Conservation (phyloP, 2,113 vertebrate genomes). For the Ptyas mucosa region DNA sequence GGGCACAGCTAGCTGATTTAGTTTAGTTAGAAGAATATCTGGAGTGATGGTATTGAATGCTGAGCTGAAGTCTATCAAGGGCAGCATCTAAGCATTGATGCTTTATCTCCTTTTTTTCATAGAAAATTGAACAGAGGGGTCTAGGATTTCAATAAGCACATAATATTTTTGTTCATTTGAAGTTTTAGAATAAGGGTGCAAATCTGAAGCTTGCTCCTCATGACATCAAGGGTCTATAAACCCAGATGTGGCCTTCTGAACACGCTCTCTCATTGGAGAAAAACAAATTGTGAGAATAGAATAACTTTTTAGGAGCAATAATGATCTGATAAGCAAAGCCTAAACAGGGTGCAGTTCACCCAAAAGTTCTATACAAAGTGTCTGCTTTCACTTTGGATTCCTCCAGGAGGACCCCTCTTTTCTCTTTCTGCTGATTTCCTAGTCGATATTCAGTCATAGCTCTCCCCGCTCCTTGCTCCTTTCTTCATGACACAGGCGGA, state of each 20-base stretch:
- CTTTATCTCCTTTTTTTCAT: not conserved
- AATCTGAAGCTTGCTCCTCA: not conserved
- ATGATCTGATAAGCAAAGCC: conserved; percentile 64
- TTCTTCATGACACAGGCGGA: conserved; percentile 62
- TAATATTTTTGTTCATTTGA: not conserved
- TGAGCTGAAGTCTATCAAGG: too few relatives aligned
- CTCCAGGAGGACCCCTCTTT: conserved; percentile 21
- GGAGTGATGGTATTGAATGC: too few relatives aligned
- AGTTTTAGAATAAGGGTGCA: not conserved
- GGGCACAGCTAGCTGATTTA: too few relatives aligned
- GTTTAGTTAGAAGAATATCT: too few relatives aligned
- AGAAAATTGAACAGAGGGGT: too few relatives aligned
- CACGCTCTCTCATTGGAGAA: not conserved
- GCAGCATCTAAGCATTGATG: not conserved
- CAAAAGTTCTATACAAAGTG: conserved; percentile 58
- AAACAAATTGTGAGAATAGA: conserved; percentile 37
- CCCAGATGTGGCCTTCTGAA: not conserved
- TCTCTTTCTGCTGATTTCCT: conserved; percentile 61
- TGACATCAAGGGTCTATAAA: not conserved
- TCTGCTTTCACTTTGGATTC: conserved; percentile 67
- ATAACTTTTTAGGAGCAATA: conserved; percentile 42
- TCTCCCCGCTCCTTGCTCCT: conserved; percentile 52
- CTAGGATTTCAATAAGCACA: not conserved
- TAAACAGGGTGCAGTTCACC: conserved; percentile 39
- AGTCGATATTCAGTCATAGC: conserved; percentile 51